A percentile compares a stretch with the other conserved stretches of the same genome.
phyloP scores from a whole-genome alignment of 2,113 vertebrate species.

The Mixornis gularis region DNA sequence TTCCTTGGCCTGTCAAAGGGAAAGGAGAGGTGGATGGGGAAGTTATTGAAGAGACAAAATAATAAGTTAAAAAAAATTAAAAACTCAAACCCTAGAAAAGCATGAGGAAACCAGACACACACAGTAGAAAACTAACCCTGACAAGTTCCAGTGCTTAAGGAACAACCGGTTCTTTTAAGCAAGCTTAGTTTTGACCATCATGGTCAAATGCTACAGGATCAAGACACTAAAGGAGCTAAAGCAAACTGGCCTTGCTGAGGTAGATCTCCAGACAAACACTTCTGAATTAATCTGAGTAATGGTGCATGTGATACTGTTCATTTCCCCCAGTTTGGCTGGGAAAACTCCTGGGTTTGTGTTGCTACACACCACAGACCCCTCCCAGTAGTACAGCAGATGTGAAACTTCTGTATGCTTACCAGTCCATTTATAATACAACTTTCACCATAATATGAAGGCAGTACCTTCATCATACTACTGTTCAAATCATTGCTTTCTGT shows the following conservation, averaged over 20 bases:
- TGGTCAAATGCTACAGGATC: not conserved
- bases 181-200: not conserved
- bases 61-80: not conserved
- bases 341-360: not conserved
- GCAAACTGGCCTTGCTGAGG: not conserved
- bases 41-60: not conserved
- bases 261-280: not conserved
- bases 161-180: not conserved
- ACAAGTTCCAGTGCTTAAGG: not conserved
- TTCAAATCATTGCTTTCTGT: not conserved
- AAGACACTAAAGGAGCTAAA: not conserved
- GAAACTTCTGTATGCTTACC: not conserved
- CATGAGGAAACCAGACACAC: not conserved
- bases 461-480: not conserved
- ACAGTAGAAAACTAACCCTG: not conserved
- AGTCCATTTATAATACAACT: not conserved
- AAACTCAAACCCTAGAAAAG: not conserved
- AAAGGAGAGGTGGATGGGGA: not conserved
- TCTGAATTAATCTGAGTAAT: not conserved
- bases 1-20: not conserved
- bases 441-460: not conserved
- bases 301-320: not conserved
- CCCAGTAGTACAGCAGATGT: not conserved
- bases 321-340: not conserved
- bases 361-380: not conserved